Base-by-base conservation (phyloP, 2,797 vertebrate genomes). In the Hydrocynus forskahlii region DNA sequence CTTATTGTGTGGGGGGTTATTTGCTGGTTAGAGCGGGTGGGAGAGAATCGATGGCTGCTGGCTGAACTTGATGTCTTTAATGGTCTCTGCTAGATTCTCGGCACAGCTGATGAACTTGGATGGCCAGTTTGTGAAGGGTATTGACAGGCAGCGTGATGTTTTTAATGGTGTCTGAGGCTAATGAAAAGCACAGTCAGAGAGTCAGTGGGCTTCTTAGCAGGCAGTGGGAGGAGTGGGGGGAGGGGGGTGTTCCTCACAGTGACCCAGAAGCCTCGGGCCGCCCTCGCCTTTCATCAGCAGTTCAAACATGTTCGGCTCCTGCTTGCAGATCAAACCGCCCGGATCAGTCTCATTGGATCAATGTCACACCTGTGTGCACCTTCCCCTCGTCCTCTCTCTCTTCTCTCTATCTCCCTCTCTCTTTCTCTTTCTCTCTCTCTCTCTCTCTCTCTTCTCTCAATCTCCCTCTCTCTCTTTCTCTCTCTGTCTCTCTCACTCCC, bases 381-480 rank as follows among this genome's bases (percentile, higher is more conserved):
- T 43, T 84, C 85, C 80, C 50, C 86, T 78, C 87, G 77, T 85
- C 89, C 90, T 91, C 87, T 91, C 86, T 87, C 88, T 88, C 87
- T 83, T n/a, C n/a, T n/a, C n/a, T n/a, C n/a, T n/a, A n/a, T n/a
- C n/a, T n/a, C n/a, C n/a, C 66, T 48, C 43, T 45, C 19, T 68
- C 64, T 43, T 19, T 45, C 66, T 68, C 38, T 68, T 38, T 90
- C 89, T 92, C 87, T 92, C 86, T 87, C 88, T 89, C 88, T 83
- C 85, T 79, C 43, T 74, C 86, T 78, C 87, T 80, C 84, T 78
- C 86, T 81, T 74, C n/a, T n/a, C n/a, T n/a, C n/a, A n/a, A n/a
- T n/a, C 90, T 91, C 87, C 91, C 86, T 87, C 88, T 88, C 90
- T 91, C 87, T 91, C 86, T 87, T 87, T 88, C 66, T 48, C 43